Conservation (phyloP, 2,113 vertebrate species). For the Danio rerio region GRCz12tu NC_133192.1:37430001-37430500, state of each 20-base stretch:
- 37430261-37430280: slow-evolving; percentile 70
- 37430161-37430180: not conserved
- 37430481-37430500: too few species aligned
- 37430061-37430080: slow-evolving; percentile 74
- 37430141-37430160: slow-evolving; percentile 70
- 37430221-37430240: slow-evolving; percentile 67
- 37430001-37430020: slow-evolving; percentile 56
- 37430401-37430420: slow-evolving; percentile 34
- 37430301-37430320: slow-evolving; percentile 46
- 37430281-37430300: slow-evolving; percentile 58
- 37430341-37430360: slow-evolving; percentile 71
- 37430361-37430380: slow-evolving; percentile 74
- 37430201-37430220: slow-evolving; percentile 49
- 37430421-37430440: slow-evolving; percentile 31
- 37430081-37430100: slow-evolving; percentile 65
- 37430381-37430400: slow-evolving; percentile 34
- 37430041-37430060: slow-evolving; percentile 72
- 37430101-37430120: slow-evolving; percentile 73
- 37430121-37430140: slow-evolving; percentile 75
- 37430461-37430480: not conserved
- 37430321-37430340: slow-evolving; percentile 77
- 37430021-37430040: slow-evolving; percentile 71
- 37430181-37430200: slow-evolving; percentile 43
- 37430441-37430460: slow-evolving; percentile 18
- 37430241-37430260: slow-evolving; percentile 76